Evolutionary conservation across 2,888 invertebrate species (phyloP).

Genomic region (Alcis repandata): DNA sequence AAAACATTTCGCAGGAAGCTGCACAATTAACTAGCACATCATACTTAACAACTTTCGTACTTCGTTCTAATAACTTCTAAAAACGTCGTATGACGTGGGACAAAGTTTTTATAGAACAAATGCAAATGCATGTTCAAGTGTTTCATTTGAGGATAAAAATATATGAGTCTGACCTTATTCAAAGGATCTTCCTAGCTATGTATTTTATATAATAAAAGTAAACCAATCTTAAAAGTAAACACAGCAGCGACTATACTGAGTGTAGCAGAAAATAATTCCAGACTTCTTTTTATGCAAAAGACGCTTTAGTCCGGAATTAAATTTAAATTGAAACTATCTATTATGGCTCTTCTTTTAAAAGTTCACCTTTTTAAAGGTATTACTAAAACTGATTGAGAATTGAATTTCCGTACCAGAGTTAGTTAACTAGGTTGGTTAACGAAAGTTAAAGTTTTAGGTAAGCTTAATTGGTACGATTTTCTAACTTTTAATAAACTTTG

Average conservation of each 20-base stretch:
- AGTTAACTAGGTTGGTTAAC: slow-evolving; percentile 21
- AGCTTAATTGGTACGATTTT: slow-evolving; percentile 20
- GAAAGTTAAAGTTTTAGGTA: slow-evolving; percentile 19
- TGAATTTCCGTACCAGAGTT: slow-evolving; percentile 22
- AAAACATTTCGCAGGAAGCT: too few relatives aligned
- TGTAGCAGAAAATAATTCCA: slow-evolving; percentile 7
- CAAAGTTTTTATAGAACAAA: too few relatives aligned
- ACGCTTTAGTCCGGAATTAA: slow-evolving; percentile 67
- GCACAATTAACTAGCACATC: too few relatives aligned
- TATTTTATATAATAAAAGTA: background rate
- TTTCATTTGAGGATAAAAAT: too few relatives aligned
- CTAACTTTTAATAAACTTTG: slow-evolving; percentile 23
- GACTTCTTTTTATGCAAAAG: slow-evolving; percentile 47
- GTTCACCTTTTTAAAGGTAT: slow-evolving; percentile 7
- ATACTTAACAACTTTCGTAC: too few relatives aligned
- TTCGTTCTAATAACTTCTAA: too few relatives aligned
- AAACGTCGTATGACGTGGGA: too few relatives aligned
- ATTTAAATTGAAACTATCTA: slow-evolving; percentile 71
- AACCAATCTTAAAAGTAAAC: background rate
- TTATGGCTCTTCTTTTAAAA: slow-evolving; percentile 45
- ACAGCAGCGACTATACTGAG: background rate
- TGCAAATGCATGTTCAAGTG: too few relatives aligned
- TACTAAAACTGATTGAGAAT: slow-evolving; percentile 22
- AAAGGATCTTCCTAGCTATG: background rate
- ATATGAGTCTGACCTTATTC: background rate